Evolutionary conservation across 2,113 vertebrate species (phyloP).

Genomic region (Scartelaos histophorus): DNA sequence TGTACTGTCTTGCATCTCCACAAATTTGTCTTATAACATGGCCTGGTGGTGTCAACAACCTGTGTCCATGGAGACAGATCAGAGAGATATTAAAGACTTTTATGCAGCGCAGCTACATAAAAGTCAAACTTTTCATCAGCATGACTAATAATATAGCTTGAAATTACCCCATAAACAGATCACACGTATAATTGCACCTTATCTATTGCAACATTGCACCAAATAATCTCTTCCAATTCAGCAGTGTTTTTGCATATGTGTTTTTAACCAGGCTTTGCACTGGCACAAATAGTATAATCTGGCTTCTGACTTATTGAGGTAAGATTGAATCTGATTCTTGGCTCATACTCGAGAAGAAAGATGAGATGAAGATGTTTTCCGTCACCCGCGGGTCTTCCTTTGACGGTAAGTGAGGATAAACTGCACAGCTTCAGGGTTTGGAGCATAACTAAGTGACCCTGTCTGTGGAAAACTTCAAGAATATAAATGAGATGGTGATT

Average conservation of each 20-base stretch:
- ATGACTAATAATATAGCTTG: no score
- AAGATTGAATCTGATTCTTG: slow-evolving; percentile 6
- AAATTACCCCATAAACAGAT: no score
- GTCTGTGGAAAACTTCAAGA: slow-evolving; percentile 13
- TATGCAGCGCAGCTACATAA: no score
- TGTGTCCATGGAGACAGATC: no score
- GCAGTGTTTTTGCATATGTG: background rate
- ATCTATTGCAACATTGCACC: no score
- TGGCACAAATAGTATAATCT: background rate
- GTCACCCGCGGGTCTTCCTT: slow-evolving; percentile 8
- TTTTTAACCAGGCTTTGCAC: background rate
- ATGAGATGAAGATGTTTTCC: slow-evolving; percentile 38
- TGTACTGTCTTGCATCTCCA: no score
- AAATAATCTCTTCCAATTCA: no score
- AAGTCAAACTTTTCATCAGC: no score
- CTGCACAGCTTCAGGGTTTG: slow-evolving; percentile 8
- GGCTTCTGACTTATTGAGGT: background rate
- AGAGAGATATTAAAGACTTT: no score
- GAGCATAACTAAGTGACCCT: slow-evolving; percentile 31
- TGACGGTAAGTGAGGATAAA: slow-evolving; percentile 27
- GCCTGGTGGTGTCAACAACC: no score
- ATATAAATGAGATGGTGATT: slow-evolving; percentile 10
- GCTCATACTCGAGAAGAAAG: slow-evolving; percentile 17
- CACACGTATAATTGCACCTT: no score
- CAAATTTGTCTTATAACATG: no score